Conservation (phyloP, 2,888 invertebrate genomes). For the Acleris holmiana region DNA sequence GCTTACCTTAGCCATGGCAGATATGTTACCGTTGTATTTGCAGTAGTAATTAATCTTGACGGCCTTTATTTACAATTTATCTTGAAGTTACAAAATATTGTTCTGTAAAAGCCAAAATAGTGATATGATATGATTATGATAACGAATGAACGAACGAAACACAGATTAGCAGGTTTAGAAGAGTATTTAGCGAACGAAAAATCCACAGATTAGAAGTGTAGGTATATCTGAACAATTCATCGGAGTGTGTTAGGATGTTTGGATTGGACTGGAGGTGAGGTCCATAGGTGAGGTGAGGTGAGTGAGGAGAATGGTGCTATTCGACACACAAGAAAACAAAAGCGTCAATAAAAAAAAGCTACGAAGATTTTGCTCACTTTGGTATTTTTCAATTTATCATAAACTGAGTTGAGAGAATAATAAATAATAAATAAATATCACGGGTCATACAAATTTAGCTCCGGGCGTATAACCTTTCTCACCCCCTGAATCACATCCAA, state of each 20-base stretch:
- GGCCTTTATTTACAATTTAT: constrained; percentile 50
- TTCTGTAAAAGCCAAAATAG: constrained; percentile 32
- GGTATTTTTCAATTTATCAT: too few species aligned
- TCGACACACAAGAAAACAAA: constrained; percentile 5
- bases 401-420: too few species aligned
- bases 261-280: constrained; percentile 10
- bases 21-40: constrained; percentile 87
- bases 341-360: neutral
- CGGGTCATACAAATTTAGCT: too few species aligned
- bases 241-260: too few species aligned
- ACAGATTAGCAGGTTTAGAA: too few species aligned
- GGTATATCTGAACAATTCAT: constrained; percentile 40
- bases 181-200: too few species aligned
- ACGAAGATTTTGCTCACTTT: neutral
- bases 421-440: too few species aligned
- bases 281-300: constrained; percentile 12
- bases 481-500: too few species aligned
- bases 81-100: constrained; percentile 27
- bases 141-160: too few species aligned
- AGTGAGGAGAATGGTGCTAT: constrained; percentile 2
- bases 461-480: too few species aligned
- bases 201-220: too few species aligned
- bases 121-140: constrained; percentile 17
- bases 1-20: constrained; percentile 88
- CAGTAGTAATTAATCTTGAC: constrained; percentile 87